Evolutionary conservation across 2,888 invertebrate species (phyloP).

Genomic region (Proisotoma minuta): DNA sequence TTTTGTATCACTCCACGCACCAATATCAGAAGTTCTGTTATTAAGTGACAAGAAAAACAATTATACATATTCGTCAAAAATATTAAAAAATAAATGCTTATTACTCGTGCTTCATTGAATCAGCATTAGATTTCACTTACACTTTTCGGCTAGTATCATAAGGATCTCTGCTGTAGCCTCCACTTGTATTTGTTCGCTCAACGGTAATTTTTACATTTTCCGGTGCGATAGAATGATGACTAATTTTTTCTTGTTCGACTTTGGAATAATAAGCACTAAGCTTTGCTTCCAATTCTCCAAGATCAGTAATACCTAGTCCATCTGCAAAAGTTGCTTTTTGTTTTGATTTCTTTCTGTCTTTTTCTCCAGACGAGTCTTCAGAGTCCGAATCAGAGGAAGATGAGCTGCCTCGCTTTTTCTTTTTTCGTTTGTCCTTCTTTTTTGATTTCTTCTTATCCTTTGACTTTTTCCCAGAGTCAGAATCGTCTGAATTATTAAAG

Average conservation of each 20-base stretch:
- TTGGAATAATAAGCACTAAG: conserved; percentile 72
- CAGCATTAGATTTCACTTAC: conserved; percentile 13
- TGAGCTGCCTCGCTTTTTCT: conserved; percentile 28
- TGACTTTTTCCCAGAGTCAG: conserved; percentile 30
- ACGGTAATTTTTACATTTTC: conserved; percentile 20
- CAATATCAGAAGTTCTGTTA: too few species aligned
- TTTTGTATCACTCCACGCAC: conserved; percentile 21
- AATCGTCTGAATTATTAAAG: conserved; percentile 11
- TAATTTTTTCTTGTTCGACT: conserved; percentile 62
- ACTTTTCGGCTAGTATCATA: conserved; percentile 27
- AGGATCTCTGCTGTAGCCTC: neutral
- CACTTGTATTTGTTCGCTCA: neutral
- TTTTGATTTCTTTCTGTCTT: conserved; percentile 32
- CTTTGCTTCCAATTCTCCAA: conserved; percentile 71
- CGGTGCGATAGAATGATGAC: conserved; percentile 12
- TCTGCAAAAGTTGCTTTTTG: neutral
- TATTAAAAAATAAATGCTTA: neutral
- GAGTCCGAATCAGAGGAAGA: conserved; percentile 39
- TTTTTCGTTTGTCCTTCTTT: conserved; percentile 43
- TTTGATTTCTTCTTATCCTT: conserved; percentile 41
- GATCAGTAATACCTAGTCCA: conserved; percentile 59
- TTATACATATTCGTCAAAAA: too few species aligned
- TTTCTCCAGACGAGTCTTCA: conserved; percentile 13
- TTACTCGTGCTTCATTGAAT: neutral
- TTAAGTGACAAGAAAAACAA: too few species aligned